Base-by-base conservation (phyloP, 2,888 invertebrate species). In the Amiota minor region DNA sequence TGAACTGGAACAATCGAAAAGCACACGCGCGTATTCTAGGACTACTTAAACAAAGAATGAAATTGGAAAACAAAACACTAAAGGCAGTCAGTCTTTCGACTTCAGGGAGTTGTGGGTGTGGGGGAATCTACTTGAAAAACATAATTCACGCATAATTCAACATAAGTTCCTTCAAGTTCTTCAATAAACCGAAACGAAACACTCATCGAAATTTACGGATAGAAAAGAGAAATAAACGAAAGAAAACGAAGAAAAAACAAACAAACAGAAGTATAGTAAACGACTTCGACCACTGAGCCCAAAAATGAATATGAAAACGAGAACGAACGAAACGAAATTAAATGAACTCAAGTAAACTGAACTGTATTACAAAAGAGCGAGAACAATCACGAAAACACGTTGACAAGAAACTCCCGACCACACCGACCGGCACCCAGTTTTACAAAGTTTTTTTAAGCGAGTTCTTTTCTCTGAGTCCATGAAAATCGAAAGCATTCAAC, bases 301-400 rank as follows among this genome's bases (percentile, higher is more conserved):
- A 35, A 35, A 35, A 35, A 35, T 35, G 35, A 35, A 35, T 35
- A 35, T 35, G 35, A 35, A 35, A 35, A 35, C 35, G 35, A 35
- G 35, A 20, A 20, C 11, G 20, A 20, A 49, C 23, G 11, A 82
- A 76, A 79, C 53, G 56, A 72, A 73, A 76, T 76, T 67, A 49
- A 78, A 78, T 84, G 77, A 74, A 68, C 77, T 79, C 72, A 55
- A 55, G 55, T 55, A 67, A 71, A 71, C 77, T 74, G 70, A 75
- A 75, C 59, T 56, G 79, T 80, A 73, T 75, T 6, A 35, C 35
- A 35, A 35, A 35, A 35, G 6, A 35, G 35, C 35, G 35, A 35
- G 35, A 35, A 35, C 35, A 35, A 35, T 35, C 35, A 35, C 35
- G 2, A 35, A 35, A 35, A 35, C 35, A 35, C 35, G 35, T 35